Conservation (phyloP, 2,113 vertebrate species). For the Nipponia nippon region DNA sequence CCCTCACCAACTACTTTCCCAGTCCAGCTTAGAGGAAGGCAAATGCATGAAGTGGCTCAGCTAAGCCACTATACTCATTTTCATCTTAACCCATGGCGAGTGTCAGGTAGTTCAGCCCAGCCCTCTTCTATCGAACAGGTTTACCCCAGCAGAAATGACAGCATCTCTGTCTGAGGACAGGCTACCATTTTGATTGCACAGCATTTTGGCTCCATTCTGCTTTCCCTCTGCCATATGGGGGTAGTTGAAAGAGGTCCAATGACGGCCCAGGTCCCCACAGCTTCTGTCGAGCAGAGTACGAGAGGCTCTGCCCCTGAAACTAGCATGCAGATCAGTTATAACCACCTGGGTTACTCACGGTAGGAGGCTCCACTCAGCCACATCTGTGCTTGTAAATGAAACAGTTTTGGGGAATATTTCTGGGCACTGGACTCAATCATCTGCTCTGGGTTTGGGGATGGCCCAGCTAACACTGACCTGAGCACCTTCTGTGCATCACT, state of each 20-base stretch:
- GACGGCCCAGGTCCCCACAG: background rate
- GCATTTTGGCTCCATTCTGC: background rate
- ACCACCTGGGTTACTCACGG: background rate
- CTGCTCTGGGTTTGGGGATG: background rate
- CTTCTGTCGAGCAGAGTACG: background rate
- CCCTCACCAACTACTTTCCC: background rate
- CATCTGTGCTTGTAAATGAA: background rate
- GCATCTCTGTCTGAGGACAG: background rate
- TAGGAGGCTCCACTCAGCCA: background rate
- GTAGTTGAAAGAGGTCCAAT: background rate
- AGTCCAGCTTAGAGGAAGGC: background rate
- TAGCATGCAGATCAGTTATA: background rate
- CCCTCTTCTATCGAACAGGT: background rate
- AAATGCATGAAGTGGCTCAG: background rate
- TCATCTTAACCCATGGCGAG: background rate
- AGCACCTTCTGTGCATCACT: background rate
- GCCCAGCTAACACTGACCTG: background rate
- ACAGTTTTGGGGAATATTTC: background rate
- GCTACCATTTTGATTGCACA: background rate
- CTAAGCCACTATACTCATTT: background rate
- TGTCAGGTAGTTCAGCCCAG: background rate
- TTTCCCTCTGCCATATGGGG: background rate
- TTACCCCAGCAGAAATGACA: background rate
- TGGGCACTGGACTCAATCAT: background rate
- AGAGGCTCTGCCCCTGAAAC: background rate